Percentiles rank a stretch among this genome's conserved stretches.
phyloP scores from a whole-genome alignment of 2,888 invertebrate genomes.

The Himalopsyche kuldschensis region DNA sequence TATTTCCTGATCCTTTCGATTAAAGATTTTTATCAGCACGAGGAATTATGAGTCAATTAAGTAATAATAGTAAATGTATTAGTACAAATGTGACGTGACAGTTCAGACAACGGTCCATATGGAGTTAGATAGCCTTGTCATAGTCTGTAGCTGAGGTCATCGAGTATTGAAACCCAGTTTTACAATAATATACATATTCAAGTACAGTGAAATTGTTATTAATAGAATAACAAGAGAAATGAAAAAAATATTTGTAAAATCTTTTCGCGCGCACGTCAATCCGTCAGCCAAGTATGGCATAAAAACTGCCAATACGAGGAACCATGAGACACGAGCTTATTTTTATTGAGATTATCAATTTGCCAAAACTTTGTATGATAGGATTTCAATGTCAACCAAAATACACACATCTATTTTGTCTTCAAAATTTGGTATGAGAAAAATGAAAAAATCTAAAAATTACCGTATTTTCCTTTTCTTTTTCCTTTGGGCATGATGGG shows the following conservation, averaged over 20 bases:
- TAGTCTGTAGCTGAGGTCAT: neutral
- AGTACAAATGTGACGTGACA: neutral
- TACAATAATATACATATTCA: neutral
- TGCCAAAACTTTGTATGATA: neutral
- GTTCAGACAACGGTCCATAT: neutral
- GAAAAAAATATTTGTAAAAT: slow-evolving; percentile 37
- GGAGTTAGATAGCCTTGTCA: neutral
- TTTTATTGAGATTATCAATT: neutral
- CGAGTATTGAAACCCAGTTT: neutral
- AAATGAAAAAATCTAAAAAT: slow-evolving; percentile 44
- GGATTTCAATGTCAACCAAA: neutral
- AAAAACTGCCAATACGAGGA: slow-evolving; percentile 48
- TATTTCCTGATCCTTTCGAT: no score
- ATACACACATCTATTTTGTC: no score
- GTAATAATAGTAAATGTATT: neutral
- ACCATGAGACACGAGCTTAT: slow-evolving; percentile 29
- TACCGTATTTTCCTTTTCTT: slow-evolving; percentile 74
- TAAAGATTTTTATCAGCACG: no score
- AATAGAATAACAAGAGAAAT: neutral
- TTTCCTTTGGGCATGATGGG: slow-evolving; percentile 76
- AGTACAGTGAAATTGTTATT: neutral
- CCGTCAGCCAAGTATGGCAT: slow-evolving; percentile 44
- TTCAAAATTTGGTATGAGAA: no score
- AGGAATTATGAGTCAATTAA: no score
- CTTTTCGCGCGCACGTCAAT: slow-evolving; percentile 43